Evolutionary conservation across 1,140 invertebrate species (phyloP), one percentile per base, ranked within the genome.

Genomic region (Dolichoris vasculosae): DNA sequence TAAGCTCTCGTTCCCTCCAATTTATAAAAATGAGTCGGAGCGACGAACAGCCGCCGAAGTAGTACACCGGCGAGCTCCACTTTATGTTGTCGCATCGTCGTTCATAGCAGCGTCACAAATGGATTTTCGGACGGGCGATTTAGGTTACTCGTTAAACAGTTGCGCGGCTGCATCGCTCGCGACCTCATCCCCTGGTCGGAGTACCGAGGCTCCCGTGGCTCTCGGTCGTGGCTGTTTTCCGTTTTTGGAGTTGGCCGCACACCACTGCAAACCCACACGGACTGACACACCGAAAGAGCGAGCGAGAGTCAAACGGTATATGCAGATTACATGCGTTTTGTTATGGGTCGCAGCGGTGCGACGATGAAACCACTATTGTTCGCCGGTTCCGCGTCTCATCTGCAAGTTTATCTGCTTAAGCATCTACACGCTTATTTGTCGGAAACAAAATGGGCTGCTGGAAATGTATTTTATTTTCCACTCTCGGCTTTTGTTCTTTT

Each of bases 391-490:
- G 69, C 69, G 80, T 80, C 85, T 80, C 81, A 80, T 86, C 82
- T 86, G 77, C 85, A 83, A 86, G 85, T 86, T 83, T 86, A 83
- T 86, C 85, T 78, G 81, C 67, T 83, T 69, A 59, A 86, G 64
- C 81, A 86, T 86, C 85, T 71, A 83, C 73, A 15, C 48, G 85
- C 80, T 79, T 77, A 82, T 82, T 86, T 82, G 84, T 86, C 80
- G 69, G 35, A 64, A 85, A 64, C 69, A 55, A 81, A 81, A 81
- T 85, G 67, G 23, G 23, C 13, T 20, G 35, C 35, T 75, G 40
- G 38, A 23, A n/a, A 46, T 48, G 43, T 32, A 35, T 59, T 55
- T 81, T 76, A 26, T 73, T 78, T 84, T 51, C 46, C 9, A 1
- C 32, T 64, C 82, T 32, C 35, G 55, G n/a, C 11, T n/a, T 75